Evolutionary conservation across 2,888 invertebrate genomes (phyloP), one percentile per base, ranked within the genome.

Genomic region (Trachelus troglodyta): DNA sequence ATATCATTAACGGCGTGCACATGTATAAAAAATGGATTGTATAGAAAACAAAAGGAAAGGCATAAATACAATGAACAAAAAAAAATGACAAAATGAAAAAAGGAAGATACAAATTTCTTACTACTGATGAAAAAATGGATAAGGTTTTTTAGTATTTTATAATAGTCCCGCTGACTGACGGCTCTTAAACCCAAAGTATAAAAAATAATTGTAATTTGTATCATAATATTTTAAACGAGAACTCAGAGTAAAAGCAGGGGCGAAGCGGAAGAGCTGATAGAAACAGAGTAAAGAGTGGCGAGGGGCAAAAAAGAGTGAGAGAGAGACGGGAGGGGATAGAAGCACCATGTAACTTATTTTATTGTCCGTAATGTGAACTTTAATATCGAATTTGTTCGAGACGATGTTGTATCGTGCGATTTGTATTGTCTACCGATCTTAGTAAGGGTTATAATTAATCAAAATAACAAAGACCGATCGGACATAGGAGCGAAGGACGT

Each of bases 321-420:
- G 23, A 23, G 56, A 56, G 23, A 71, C 71, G 71, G 23, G 71
- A 71, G 2, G 15, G 31, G 23, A 30, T 83, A 86, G 77, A 87
- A 88, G 81, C 83, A 84, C 79, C 86, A 81, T 88, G 83, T 89
- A 90, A 90, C 86, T 90, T 89, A 89, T 89, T 90, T 90, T 89
- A 87, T 88, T 88, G 86, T 83, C 85, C 83, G 85, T 87, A 87
- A 88, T 85, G 88, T 88, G 86, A 86, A 87, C 85, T 81, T 85
- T 84, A 86, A 85, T 85, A 83, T 84, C 75, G 82, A 83, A 83
- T 83, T 83, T 84, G 83, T 84, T 84, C 82, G 83, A 82, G 83
- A 84, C 80, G 80, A 84, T 82, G 82, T 83, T 83, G 81, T 82
- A 83, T 83, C 83, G 81, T 75, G 80, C 81, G 83, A 87, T 88